Conservation (phyloP, 2,888 invertebrate genomes). For the Yponomeuta sedellus region DNA sequence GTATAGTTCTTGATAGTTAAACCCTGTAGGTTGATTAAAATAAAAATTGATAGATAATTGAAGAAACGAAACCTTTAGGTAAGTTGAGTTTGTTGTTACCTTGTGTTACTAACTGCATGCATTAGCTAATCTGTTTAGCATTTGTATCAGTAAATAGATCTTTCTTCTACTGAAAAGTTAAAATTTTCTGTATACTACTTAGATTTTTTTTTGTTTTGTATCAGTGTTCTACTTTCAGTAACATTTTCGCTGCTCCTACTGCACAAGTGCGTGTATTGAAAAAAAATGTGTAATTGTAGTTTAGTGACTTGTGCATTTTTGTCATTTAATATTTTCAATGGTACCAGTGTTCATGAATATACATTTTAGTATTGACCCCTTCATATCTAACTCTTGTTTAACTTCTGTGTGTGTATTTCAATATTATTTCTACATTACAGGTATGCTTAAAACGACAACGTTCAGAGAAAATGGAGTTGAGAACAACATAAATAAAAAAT, state of each 20-base stretch:
- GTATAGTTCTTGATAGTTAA: too few relatives aligned
- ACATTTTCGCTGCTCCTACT: too few relatives aligned
- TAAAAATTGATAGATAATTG: not conserved
- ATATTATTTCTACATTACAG: slow-evolving; percentile 38
- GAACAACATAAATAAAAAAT: slow-evolving; percentile 15
- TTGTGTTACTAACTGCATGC: not conserved
- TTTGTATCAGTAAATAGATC: too few relatives aligned
- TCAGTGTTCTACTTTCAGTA: too few relatives aligned
- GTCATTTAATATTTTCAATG: slow-evolving; percentile 26
- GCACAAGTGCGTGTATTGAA: too few relatives aligned
- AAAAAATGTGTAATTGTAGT: too few relatives aligned
- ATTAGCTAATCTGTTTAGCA: not conserved
- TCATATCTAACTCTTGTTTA: not conserved
- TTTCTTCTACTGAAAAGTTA: too few relatives aligned
- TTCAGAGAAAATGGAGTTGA: slow-evolving; percentile 28
- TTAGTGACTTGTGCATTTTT: too few relatives aligned
- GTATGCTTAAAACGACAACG: slow-evolving; percentile 60
- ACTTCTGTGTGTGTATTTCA: not conserved
- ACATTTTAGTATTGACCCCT: slow-evolving; percentile 20
- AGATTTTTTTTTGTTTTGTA: too few relatives aligned
- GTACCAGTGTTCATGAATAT: slow-evolving; percentile 47
- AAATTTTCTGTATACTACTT: too few relatives aligned
- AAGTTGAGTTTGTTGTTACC: not conserved
- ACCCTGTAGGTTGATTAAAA: not conserved
- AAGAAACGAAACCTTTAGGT: not conserved